Base-by-base conservation (phyloP, 2,113 vertebrate species). In the Pandion haliaetus region DNA sequence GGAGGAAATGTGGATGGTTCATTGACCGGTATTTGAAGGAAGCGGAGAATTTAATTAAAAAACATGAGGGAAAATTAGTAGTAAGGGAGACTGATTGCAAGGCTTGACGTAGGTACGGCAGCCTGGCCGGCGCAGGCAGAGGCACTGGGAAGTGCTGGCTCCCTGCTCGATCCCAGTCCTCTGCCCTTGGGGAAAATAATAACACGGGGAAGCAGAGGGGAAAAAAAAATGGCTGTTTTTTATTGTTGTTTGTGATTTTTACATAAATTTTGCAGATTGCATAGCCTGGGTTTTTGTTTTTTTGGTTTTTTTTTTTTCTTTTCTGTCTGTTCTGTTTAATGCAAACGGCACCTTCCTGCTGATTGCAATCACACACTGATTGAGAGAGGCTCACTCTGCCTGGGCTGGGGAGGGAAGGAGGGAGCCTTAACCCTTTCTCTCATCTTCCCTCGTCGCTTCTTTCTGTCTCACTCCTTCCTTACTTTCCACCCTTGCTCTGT, bases 311-410 rank as follows among this genome's bases (percentile, higher is more conserved):
- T 70, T 58, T 29, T 42, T 32, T 14, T 4, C 18, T 21, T 19
- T 44, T 73, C 74, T 93, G 85, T 95, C 96, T 95, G 89, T 59
- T 97, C 96, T 94, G 82, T 94, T 96, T 97, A 97, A 98, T 97
- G 97, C 97, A 94, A 82, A 85, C 88, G 15, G 49, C 82, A 97
- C 96, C 90, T 62, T 96, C 42, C 92, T 10, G 93, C 95, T 98
- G 98, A 98, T 98, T 98, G 98, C 98, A 98, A 98, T 98, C 97
- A 98, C 67, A 47, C 70, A 34, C 96, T 98, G 98, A 98, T 98
- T 98, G 96, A 94, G 86, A 97, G 95, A 87, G 40, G 40, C 86
- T 95, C 38, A 74, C 87, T 93, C 94, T 95, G 96, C 96, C 95
- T 76, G 96, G 74, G 95, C 93, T 57, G 62, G 86, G 58, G 55